Conservation (phyloP, 2,797 vertebrate genomes). For the Neosilurus hyrtlii region DNA sequence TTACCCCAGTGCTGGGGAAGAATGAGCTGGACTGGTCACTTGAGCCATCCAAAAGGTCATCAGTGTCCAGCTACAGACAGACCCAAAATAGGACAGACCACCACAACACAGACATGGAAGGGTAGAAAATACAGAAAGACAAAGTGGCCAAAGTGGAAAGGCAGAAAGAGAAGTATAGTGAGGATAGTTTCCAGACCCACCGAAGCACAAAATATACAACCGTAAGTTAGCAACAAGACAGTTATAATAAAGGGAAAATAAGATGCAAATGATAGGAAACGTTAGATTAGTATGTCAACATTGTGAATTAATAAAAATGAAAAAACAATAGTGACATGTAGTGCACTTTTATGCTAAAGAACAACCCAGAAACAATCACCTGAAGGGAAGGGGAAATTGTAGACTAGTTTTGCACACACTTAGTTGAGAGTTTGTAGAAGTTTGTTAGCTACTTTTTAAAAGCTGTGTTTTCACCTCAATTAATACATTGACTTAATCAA, state of each 20-base stretch:
- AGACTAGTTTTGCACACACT: conserved; percentile 11
- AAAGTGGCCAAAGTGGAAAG: conserved; percentile 62
- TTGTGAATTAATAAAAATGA: conserved; percentile 58
- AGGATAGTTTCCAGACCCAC: conserved; percentile 55
- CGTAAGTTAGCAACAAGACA: conserved; percentile 58
- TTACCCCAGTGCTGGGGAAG: conserved; percentile 91
- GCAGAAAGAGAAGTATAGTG: conserved; percentile 64
- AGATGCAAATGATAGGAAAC: conserved; percentile 52
- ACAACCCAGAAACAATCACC: conserved; percentile 39
- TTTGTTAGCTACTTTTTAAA: neutral
- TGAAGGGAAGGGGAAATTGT: conserved; percentile 45
- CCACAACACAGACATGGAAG: conserved; percentile 57
- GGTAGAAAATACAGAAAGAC: conserved; percentile 38
- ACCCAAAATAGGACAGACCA: conserved; percentile 71
- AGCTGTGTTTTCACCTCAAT: neutral
- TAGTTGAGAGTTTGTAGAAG: neutral
- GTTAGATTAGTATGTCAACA: conserved; percentile 67
- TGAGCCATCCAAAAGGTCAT: conserved; percentile 95
- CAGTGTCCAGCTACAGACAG: conserved; percentile 91
- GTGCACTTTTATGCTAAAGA: conserved; percentile 55
- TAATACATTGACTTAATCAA: neutral
- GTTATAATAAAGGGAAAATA: conserved; percentile 58
- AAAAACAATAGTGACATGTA: conserved; percentile 56
- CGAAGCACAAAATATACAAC: conserved; percentile 61
- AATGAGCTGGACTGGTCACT: conserved; percentile 92